Evolutionary conservation across 2,888 invertebrate genomes (phyloP).

Genomic region (Melitaea athalia): DNA sequence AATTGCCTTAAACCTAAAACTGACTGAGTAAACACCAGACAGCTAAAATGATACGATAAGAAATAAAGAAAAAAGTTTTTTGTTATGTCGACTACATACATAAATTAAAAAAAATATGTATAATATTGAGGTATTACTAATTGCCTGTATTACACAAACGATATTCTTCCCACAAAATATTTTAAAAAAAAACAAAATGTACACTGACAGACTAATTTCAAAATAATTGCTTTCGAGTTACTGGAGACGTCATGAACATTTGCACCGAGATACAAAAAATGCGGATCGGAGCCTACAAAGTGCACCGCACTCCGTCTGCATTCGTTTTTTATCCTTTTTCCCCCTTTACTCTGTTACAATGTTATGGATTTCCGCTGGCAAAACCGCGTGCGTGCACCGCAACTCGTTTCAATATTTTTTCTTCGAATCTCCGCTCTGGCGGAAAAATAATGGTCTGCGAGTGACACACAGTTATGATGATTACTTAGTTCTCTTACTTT

Average conservation of each 20-base stretch:
- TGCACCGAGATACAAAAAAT: conserved; percentile 39
- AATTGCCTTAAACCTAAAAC: too few species aligned
- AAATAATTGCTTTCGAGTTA: conserved; percentile 43
- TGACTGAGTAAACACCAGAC: neutral
- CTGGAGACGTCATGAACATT: conserved; percentile 40
- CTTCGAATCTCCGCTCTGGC: conserved; percentile 39
- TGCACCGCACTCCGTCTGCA: conserved; percentile 45
- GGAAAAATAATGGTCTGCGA: conserved; percentile 39
- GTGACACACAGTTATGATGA: conserved; percentile 36
- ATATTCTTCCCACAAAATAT: conserved; percentile 18
- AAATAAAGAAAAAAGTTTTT: neutral
- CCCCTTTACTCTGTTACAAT: conserved; percentile 37
- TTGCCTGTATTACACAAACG: conserved; percentile 8
- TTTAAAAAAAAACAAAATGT: conserved; percentile 28
- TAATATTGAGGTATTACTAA: conserved; percentile 6
- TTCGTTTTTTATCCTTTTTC: conserved; percentile 41
- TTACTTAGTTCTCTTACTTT: conserved; percentile 10
- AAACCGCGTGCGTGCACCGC: conserved; percentile 40
- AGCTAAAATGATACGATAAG: neutral
- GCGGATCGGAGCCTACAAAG: conserved; percentile 43
- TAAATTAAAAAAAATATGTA: conserved; percentile 3
- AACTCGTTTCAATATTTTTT: conserved; percentile 43
- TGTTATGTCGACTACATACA: neutral
- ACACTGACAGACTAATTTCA: conserved; percentile 40
- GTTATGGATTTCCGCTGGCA: conserved; percentile 46